Base-by-base conservation (phyloP, 1,140 invertebrate genomes). In the Diachasma alloeum region DNA sequence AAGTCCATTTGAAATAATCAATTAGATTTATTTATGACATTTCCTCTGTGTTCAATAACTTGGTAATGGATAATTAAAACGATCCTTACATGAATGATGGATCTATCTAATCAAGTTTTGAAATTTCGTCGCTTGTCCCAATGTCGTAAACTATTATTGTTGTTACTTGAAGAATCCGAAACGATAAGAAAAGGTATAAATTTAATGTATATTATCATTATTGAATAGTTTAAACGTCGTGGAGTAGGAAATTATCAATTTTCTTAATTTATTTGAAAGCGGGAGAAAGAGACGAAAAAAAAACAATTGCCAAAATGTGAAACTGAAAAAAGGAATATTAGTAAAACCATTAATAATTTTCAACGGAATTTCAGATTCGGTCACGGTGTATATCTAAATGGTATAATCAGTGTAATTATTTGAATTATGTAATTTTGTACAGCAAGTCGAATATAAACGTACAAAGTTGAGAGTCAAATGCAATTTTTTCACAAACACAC, bases 381-480 rank as follows among this genome's bases (percentile, higher is more conserved):
- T 31, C 31, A 22, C 66, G 76, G 80, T 68, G 11, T 76, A 79
- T 69, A 63, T 69, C 24, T 9, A 59, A 79, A 76, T 31, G 8
- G 19, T 63, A 63, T 63, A 63, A 24, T 63, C 22, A 63, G 59
- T 63, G 59, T 63, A 63, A 63, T 22, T 63, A 22, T 22, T 59
- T 59, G 10, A 63, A 63, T 63, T 63, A 63, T 63, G 24, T 83
- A 83, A 81, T 83, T 84, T 84, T 84, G 80, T 85, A 83, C 80
- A 81, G 81, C 26, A 19, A 78, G 73, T 74, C 44, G 19, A 75
- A 76, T 80, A 74, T 74, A 76, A 77, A 76, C 68, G 79, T 74
- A 76, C 74, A 69, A 79, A 31, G 36, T 72, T 68, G 39, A 31
- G 67, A 19, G 53, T 26, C 22, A 63, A 31, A 4, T 22, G 4